These are phyloP conservation scores for Agonopterix heracliana DNA, from an alignment of 2,888 invertebrate genomes.

Conservation along the genomic window DNA sequence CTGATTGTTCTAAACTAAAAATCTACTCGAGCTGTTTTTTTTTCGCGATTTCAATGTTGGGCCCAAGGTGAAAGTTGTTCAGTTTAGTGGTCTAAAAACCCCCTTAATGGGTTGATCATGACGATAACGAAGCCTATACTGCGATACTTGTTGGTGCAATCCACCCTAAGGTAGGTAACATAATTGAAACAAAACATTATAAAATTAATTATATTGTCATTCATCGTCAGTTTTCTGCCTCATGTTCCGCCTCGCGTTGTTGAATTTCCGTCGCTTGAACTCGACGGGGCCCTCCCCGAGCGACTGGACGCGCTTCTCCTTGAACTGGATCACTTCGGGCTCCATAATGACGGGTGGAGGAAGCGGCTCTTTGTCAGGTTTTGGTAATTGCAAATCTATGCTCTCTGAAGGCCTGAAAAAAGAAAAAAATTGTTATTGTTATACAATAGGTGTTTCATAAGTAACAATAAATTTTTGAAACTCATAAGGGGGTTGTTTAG, in stretches of 20 bases:
- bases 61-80: too few relatives aligned
- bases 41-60: too few relatives aligned
- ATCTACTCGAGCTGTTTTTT: too few relatives aligned
- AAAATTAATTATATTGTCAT: constrained; percentile 24
- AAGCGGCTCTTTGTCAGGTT: constrained; percentile 53
- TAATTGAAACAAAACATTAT: background rate
- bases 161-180: too few relatives aligned
- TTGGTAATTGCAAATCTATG: constrained; percentile 84
- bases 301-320: constrained; percentile 77
- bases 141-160: too few relatives aligned
- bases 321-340: constrained; percentile 70
- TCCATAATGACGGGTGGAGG: constrained; percentile 66
- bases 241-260: constrained; percentile 75
- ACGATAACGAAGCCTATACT: too few relatives aligned
- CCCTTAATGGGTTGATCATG: too few relatives aligned
- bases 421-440: too few relatives aligned
- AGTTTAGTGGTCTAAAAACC: too few relatives aligned
- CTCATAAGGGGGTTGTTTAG: too few relatives aligned
- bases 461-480: too few relatives aligned
- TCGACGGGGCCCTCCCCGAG: constrained; percentile 70
- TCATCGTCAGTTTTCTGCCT: constrained; percentile 80
- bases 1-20: too few relatives aligned
- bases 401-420: constrained; percentile 59
- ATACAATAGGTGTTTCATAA: constrained; percentile 4
- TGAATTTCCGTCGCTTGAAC: constrained; percentile 84